These are phyloP conservation scores for Periophthalmus magnuspinnatus DNA, from an alignment of 2,797 vertebrate species.

Conservation along the genomic window DNA sequence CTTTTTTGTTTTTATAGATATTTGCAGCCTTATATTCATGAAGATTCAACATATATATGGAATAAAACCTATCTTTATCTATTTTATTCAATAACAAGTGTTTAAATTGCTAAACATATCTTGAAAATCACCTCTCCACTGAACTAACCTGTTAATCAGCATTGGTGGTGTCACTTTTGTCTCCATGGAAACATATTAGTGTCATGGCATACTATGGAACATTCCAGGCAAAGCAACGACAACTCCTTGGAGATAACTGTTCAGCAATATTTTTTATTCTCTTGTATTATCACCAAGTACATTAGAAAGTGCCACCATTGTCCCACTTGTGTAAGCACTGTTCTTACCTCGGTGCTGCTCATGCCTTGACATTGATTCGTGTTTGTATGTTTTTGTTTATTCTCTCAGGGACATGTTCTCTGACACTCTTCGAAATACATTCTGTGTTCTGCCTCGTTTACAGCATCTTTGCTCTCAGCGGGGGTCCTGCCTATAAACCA, in stretches of 20 bases:
- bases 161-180: neutral
- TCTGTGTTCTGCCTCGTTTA: conserved; percentile 59
- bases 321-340: conserved; percentile 33
- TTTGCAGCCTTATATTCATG: no score
- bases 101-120: no score
- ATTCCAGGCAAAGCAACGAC: neutral
- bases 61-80: no score
- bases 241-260: neutral
- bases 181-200: neutral
- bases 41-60: no score
- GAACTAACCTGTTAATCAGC: neutral
- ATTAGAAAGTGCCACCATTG: neutral
- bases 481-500: conserved; percentile 57
- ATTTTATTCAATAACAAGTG: no score
- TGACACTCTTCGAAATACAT: conserved; percentile 57
- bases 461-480: conserved; percentile 68
- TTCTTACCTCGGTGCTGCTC: conserved; percentile 35
- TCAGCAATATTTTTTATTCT: neutral
- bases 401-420: conserved; percentile 51
- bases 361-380: conserved; percentile 40
- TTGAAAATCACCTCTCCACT: neutral
- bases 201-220: neutral
- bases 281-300: neutral
- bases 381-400: conserved; percentile 51
- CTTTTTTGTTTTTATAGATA: no score